A percentile compares a stretch with the other conserved stretches of the same genome.
Evolutionary conservation across 2,797 vertebrate species (phyloP).

Genomic region (Apogon talboti): DNA sequence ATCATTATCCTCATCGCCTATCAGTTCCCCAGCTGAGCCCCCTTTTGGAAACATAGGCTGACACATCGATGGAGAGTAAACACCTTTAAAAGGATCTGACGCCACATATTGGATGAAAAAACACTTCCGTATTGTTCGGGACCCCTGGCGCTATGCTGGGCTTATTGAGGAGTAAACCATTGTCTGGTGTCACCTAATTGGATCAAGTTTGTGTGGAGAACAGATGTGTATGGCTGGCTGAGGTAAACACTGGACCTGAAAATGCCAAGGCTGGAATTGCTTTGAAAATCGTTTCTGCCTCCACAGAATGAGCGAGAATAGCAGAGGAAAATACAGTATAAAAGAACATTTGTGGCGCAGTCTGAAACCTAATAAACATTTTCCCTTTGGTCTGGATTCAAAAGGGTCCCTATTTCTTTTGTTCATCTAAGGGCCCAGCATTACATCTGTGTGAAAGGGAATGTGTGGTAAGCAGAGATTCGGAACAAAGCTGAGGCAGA

Average conservation of each 20-base stretch:
- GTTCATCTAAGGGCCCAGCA: constrained; percentile 31
- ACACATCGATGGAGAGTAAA: constrained; percentile 73
- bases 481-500: constrained; percentile 19
- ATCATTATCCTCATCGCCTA: constrained; percentile 72
- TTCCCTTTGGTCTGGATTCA: constrained; percentile 56
- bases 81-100: constrained; percentile 80
- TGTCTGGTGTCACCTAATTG: constrained; percentile 77
- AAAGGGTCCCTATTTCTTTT: constrained; percentile 45
- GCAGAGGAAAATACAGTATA: constrained; percentile 51
- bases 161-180: constrained; percentile 72
- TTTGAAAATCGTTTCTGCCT: constrained; percentile 68
- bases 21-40: constrained; percentile 71
- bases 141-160: constrained; percentile 67
- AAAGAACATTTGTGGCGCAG: constrained; percentile 57
- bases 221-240: constrained; percentile 70
- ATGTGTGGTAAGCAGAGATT: constrained; percentile 11
- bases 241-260: constrained; percentile 70
- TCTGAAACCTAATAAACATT: constrained; percentile 63
- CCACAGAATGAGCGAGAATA: constrained; percentile 46
- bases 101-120: constrained; percentile 68
- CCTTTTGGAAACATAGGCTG: constrained; percentile 66
- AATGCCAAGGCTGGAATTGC: constrained; percentile 70
- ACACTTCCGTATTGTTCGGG: constrained; percentile 72
- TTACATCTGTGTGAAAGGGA: constrained; percentile 15
- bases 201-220: constrained; percentile 74